Evolutionary conservation across 2,797 vertebrate species (phyloP).

Genomic region (Emydoidea blandingii): DNA sequence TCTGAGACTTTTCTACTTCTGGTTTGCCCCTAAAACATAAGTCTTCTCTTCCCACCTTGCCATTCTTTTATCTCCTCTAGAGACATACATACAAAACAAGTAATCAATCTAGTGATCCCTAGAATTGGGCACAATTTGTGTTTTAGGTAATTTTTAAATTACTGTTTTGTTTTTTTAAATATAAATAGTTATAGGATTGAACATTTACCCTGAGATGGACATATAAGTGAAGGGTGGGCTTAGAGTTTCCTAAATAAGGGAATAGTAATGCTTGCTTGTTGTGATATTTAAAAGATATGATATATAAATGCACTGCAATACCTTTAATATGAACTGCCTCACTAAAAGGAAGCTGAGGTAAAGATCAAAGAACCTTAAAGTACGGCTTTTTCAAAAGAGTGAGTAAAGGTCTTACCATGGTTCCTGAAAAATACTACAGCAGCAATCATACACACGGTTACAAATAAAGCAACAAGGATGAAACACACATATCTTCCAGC

Average conservation of each 20-base stretch:
- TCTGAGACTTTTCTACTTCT: not conserved
- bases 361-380: not conserved
- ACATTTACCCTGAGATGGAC: not conserved
- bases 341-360: not conserved
- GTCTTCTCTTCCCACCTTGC: not conserved
- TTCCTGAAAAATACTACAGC: not conserved
- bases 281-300: not conserved
- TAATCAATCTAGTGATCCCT: not conserved
- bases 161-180: not conserved
- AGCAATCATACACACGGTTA: not conserved
- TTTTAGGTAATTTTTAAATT: not conserved
- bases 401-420: constrained; percentile 36
- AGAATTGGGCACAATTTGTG: not conserved
- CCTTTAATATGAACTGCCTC: not conserved
- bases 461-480: constrained; percentile 9
- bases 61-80: not conserved
- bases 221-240: not conserved
- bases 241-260: not conserved
- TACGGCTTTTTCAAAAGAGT: not conserved
- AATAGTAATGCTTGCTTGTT: not conserved
- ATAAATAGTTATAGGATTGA: not conserved
- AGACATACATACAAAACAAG: not conserved
- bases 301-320: not conserved
- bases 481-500: not conserved
- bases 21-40: not conserved